Evolutionary conservation across 2,888 invertebrate species (phyloP), one percentile per base, ranked within the genome.

Genomic region (Spodoptera exigua): DNA sequence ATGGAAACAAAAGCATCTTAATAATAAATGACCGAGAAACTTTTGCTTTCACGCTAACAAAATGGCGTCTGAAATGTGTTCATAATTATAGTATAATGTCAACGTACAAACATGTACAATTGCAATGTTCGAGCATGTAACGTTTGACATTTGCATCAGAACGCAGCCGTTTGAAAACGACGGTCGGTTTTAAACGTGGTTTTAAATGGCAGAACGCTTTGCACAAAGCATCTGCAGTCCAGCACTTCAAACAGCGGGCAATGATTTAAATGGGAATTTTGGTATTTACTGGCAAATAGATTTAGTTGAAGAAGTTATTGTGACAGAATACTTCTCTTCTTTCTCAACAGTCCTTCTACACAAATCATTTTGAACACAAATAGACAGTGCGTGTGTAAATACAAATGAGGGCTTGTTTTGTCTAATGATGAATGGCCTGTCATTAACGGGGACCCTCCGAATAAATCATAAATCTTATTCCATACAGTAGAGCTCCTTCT

Each of bases 141-240:
- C 64, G 34, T 55, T 36, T 51, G 48, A 58, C 49, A 70, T 74
- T 74, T 65, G 36, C 71, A 46, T 64, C 13, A 16, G 18, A 49
- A 64, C 45, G 56, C 56, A 55, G 48, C 27, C 54, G 12, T 44
- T 55, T 52, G 40, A 67, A 75, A 58, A 52, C 53, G 45, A 55
- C 61, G 55, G 53, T 65, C 48, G 51, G 68, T 66, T 51, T 9
- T 62, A 69, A 71, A 71, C 64, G 70, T 45, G 51, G 68, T 66
- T 51, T 9, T 62, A 69, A 71, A 71, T 70, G 70, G 10, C 70
- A 63, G 41, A 27, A 46, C 41, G 47, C 46, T 52, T 62, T 62
- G 57, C 56, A 3, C 46, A 3, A 18, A 36, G 48, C 37, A 58
- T 13, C 34, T 49, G 17, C 46, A 45, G 48, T 51, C 11, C 14